Evolutionary conservation across 1,140 invertebrate species (phyloP).

Genomic region (Leguminivora glycinivorella): DNA sequence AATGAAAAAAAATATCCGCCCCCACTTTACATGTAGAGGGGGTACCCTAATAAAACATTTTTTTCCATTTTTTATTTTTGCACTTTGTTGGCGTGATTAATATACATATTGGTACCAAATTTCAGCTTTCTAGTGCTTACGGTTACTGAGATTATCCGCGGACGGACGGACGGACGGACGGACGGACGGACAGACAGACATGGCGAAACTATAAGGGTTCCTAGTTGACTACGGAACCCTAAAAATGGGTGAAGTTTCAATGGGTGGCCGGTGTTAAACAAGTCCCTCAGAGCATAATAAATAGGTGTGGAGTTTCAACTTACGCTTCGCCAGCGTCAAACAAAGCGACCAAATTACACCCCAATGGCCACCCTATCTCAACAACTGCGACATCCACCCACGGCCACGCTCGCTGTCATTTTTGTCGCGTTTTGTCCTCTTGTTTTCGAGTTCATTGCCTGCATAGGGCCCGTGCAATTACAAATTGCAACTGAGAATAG

Average conservation of each 20-base stretch:
- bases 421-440: not conserved
- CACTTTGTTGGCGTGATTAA: too few relatives aligned
- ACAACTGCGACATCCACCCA: not conserved
- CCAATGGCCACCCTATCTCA: slow-evolving; percentile 13
- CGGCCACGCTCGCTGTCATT: not conserved
- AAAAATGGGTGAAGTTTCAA: not conserved
- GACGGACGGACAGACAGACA: too few relatives aligned
- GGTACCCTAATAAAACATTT: too few relatives aligned
- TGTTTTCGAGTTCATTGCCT: not conserved
- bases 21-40: too few relatives aligned
- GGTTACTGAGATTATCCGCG: too few relatives aligned
- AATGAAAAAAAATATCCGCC: too few relatives aligned
- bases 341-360: slow-evolving; percentile 5
- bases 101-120: too few relatives aligned
- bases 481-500: not conserved
- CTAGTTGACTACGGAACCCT: too few relatives aligned
- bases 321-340: not conserved
- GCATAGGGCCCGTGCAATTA: not conserved
- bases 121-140: too few relatives aligned
- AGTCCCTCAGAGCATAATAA: not conserved
- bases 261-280: not conserved
- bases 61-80: too few relatives aligned
- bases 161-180: too few relatives aligned
- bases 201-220: too few relatives aligned
- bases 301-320: slow-evolving; percentile 2